These are phyloP conservation scores for Dromas ardeola DNA, from an alignment of 2,113 vertebrate species.

Conservation along the genomic window DNA sequence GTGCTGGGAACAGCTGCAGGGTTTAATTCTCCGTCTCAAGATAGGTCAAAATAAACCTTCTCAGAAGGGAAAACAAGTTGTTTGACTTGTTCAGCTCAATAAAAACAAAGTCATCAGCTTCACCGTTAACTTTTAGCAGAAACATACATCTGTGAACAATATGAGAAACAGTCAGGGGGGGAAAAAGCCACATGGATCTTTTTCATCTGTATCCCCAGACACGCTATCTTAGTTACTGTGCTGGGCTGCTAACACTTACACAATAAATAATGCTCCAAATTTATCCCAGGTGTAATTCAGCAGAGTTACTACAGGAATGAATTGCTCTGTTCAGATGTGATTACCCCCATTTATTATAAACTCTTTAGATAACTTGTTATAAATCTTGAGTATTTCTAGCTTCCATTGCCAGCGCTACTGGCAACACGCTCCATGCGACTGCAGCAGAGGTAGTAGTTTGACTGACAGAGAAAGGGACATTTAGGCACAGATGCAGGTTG, in stretches of 20 bases:
- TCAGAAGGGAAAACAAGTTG: conserved; percentile 11
- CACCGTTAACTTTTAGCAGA: conserved; percentile 25
- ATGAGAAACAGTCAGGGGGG: not conserved
- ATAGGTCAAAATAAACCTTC: not conserved
- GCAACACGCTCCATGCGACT: not conserved
- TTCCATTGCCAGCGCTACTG: not conserved
- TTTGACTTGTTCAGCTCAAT: conserved; percentile 6
- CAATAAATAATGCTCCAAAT: conserved; percentile 24
- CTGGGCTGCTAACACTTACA: not conserved
- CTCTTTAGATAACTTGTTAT: conserved; percentile 3
- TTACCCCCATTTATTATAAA: conserved; percentile 21
- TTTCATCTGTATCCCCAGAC: not conserved
- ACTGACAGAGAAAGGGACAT: not conserved
- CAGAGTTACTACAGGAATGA: not conserved
- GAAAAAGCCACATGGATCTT: not conserved
- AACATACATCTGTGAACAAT: not conserved
- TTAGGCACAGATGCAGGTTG: not conserved
- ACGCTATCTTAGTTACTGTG: not conserved
- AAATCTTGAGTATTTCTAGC: not conserved
- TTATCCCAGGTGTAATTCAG: conserved; percentile 37
- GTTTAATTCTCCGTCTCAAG: not conserved
- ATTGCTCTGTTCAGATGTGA: not conserved
- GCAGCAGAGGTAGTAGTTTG: not conserved
- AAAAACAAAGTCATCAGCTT: conserved; percentile 2
- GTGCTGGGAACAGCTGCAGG: not conserved